Conservation (phyloP, 2,113 vertebrate genomes). For the Nannobrachium achirus region DNA sequence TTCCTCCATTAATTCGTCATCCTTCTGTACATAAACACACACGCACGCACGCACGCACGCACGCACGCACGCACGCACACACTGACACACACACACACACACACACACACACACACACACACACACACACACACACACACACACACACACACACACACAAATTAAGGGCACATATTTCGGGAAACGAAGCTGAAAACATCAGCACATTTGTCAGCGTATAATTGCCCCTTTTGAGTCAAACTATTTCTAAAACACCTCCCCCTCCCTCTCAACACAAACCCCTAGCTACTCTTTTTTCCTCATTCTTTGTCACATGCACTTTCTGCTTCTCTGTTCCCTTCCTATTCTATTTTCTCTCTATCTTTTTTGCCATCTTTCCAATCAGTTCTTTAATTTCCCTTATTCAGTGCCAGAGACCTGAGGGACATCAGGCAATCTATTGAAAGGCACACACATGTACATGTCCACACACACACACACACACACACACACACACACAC, state of each 20-base stretch:
- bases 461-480: slow-evolving; percentile 1
- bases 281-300: background rate
- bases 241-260: too few species aligned
- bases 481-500: background rate
- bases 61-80: background rate
- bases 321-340: background rate
- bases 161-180: slow-evolving; percentile 48
- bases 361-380: too few species aligned
- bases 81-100: slow-evolving; percentile 7
- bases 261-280: too few species aligned
- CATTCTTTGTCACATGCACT: background rate
- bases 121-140: background rate
- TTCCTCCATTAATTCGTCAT: background rate
- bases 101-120: slow-evolving; percentile 2
- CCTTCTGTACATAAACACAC: background rate
- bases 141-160: slow-evolving; percentile 12
- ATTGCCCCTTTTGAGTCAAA: slow-evolving; percentile 48
- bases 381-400: background rate
- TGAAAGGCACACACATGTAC: background rate
- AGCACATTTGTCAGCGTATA: slow-evolving; percentile 38
- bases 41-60: background rate
- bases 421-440: slow-evolving; percentile 1
- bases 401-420: background rate
- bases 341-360: background rate
- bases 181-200: slow-evolving; percentile 35